Evolutionary conservation across 2,888 invertebrate genomes (phyloP).

Genomic region (Eugnorisma glareosa): DNA sequence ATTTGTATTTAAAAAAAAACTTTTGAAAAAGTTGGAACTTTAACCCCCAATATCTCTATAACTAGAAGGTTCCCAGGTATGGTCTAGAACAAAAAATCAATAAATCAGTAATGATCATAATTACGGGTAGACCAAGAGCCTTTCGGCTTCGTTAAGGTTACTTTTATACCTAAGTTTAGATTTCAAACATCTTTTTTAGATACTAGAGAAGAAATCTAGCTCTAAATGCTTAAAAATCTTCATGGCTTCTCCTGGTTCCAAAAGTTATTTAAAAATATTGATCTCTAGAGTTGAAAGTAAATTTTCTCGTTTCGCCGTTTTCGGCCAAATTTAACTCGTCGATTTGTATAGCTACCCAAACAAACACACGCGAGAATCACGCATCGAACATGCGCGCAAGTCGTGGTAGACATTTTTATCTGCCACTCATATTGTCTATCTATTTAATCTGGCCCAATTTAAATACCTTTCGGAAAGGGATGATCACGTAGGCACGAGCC

Average conservation of each 20-base stretch:
- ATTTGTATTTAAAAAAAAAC: too few species aligned
- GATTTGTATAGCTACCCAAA: conserved; percentile 3
- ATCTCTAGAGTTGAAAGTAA: not conserved
- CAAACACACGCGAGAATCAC: conserved; percentile 1
- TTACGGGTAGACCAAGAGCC: too few species aligned
- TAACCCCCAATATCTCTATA: too few species aligned
- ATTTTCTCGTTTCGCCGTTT: not conserved
- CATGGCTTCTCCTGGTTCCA: not conserved
- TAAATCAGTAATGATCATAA: too few species aligned
- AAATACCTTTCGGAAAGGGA: conserved; percentile 8
- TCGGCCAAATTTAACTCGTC: not conserved
- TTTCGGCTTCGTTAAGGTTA: too few species aligned
- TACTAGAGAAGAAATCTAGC: not conserved
- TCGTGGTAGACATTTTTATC: conserved; percentile 37
- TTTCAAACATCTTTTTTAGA: not conserved
- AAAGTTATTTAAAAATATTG: not conserved
- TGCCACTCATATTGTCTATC: not conserved
- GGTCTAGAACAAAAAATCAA: too few species aligned
- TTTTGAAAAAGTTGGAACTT: too few species aligned
- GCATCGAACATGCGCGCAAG: not conserved
- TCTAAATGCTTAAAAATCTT: not conserved
- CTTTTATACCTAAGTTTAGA: not conserved
- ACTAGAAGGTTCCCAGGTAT: too few species aligned
- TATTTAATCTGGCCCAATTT: conserved; percentile 15
- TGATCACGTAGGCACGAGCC: not conserved